These are phyloP conservation scores for Oncorhynchus tshawytscha DNA, from an alignment of 2,113 vertebrate genomes.

Conservation along the genomic window DNA sequence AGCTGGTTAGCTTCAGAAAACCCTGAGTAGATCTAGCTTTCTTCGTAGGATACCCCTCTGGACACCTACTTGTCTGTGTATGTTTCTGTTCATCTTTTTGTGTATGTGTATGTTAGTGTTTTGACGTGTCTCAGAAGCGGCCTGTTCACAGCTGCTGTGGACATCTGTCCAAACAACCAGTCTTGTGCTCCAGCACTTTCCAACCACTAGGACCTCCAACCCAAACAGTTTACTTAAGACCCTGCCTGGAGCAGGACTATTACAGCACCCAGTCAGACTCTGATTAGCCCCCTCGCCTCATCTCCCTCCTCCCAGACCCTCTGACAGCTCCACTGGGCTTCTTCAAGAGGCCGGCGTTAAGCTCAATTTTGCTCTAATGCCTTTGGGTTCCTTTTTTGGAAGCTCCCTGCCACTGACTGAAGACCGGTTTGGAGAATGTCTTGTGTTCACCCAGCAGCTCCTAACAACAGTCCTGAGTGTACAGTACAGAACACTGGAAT, in stretches of 20 bases:
- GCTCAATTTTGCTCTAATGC: conserved; percentile 38
- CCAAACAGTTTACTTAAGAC: conserved; percentile 60
- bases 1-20: too few relatives aligned
- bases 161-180: conserved; percentile 42
- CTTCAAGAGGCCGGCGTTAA: conserved; percentile 16
- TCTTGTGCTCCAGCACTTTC: conserved; percentile 41
- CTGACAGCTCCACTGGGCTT: conserved; percentile 15
- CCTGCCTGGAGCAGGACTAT: conserved; percentile 29
- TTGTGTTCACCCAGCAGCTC: conserved; percentile 28
- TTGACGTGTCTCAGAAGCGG: conserved; percentile 1
- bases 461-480: background rate
- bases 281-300: background rate
- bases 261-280: conserved; percentile 11
- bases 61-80: too few relatives aligned
- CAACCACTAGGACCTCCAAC: conserved; percentile 41
- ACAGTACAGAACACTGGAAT: conserved; percentile 17
- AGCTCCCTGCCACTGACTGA: conserved; percentile 20
- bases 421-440: conserved; percentile 10
- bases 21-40: too few relatives aligned
- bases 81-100: background rate
- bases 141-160: conserved; percentile 28
- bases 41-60: too few relatives aligned
- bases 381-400: conserved; percentile 52
- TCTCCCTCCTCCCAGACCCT: background rate
- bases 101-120: background rate